Evolutionary conservation across 2,888 invertebrate genomes (phyloP).

Genomic region (Ypsolopha sequella): DNA sequence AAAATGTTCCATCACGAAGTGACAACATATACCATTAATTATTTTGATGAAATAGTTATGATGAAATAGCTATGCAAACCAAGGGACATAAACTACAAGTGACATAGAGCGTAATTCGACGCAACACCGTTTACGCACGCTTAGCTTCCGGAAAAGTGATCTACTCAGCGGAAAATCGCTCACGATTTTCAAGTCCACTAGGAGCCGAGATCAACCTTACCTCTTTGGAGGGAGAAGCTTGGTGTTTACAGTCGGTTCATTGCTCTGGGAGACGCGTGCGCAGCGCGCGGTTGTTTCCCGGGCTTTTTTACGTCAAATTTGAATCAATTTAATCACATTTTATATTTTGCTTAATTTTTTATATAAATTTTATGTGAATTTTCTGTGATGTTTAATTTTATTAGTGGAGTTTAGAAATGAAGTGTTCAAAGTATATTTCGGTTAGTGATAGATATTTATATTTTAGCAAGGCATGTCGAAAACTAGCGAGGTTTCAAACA

Average conservation of each 20-base stretch:
- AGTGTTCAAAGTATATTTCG: conserved; percentile 16
- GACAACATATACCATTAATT: too few relatives aligned
- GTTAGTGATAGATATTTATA: conserved; percentile 16
- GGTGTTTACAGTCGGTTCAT: conserved; percentile 43
- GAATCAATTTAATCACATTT: too few relatives aligned
- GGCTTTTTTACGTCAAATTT: conserved; percentile 22
- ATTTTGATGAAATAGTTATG: too few relatives aligned
- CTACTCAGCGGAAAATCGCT: conserved; percentile 31
- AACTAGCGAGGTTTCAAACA: conserved; percentile 24
- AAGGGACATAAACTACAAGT: too few relatives aligned
- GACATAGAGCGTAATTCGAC: too few relatives aligned
- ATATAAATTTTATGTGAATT: too few relatives aligned
- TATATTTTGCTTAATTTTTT: too few relatives aligned
- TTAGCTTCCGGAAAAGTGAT: conserved; percentile 21
- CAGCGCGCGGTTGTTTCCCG: conserved; percentile 39
- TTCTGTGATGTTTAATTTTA: too few relatives aligned
- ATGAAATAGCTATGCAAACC: too few relatives aligned
- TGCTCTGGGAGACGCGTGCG: conserved; percentile 46
- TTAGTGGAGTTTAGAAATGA: conserved; percentile 8
- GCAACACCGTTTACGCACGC: not conserved
- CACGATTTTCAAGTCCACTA: conserved; percentile 22
- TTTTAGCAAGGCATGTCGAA: conserved; percentile 29
- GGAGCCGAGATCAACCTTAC: not conserved
- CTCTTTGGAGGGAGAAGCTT: conserved; percentile 7
- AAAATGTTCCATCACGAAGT: too few relatives aligned